Conservation (phyloP, 2,113 vertebrate species). For the Esox niger region DNA sequence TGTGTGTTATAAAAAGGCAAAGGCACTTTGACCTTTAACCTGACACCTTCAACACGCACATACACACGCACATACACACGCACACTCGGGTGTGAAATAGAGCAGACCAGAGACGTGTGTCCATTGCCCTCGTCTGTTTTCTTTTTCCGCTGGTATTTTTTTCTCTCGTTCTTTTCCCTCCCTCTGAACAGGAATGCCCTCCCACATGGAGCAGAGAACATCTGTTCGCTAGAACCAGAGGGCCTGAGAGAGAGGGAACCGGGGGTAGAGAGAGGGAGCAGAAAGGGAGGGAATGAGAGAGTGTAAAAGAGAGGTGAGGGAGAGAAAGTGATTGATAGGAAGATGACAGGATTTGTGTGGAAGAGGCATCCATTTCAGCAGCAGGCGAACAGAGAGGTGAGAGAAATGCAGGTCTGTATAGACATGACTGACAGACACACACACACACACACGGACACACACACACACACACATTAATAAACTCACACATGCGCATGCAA, state of each 20-base stretch:
- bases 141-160: constrained; percentile 27
- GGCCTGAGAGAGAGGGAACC: constrained; percentile 31
- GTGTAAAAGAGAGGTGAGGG: constrained; percentile 11
- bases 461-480: constrained; percentile 5
- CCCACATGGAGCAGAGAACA: constrained; percentile 65
- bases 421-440: constrained; percentile 5
- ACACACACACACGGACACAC: background rate
- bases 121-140: constrained; percentile 33
- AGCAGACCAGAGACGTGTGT: constrained; percentile 25
- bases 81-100: background rate
- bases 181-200: constrained; percentile 62
- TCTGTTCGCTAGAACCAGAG: constrained; percentile 57
- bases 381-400: constrained; percentile 29
- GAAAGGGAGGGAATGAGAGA: constrained; percentile 21
- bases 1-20: constrained; percentile 54
- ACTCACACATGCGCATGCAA: constrained; percentile 5
- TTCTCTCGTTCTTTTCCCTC: constrained; percentile 18
- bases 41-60: constrained; percentile 57
- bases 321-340: constrained; percentile 14
- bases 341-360: constrained; percentile 11
- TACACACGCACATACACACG: constrained; percentile 2
- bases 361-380: constrained; percentile 25
- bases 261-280: constrained; percentile 10
- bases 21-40: constrained; percentile 65
- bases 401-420: background rate